Evolutionary conservation across 1,140 invertebrate species (phyloP).

Genomic region (Tetramorium simillimum): DNA sequence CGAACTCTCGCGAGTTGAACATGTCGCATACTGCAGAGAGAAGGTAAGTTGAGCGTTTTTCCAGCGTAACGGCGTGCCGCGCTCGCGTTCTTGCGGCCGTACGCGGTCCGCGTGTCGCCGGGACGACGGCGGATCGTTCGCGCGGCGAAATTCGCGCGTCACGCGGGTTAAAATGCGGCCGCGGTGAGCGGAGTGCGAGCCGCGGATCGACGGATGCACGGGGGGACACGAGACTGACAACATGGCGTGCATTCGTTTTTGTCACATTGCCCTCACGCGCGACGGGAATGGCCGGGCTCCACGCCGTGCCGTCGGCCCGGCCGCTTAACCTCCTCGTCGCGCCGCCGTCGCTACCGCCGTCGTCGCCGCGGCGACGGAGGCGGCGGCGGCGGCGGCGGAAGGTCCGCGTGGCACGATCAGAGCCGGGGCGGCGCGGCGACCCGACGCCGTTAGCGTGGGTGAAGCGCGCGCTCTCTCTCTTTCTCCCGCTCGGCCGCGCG

Average conservation of each 20-base stretch:
- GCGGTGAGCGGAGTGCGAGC: slow-evolving; percentile 47
- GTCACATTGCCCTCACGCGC: slow-evolving; percentile 73
- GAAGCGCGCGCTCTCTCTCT: neutral
- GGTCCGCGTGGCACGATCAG: no score
- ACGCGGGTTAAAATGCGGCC: slow-evolving; percentile 11
- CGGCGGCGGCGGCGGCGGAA: no score
- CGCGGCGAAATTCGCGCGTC: neutral
- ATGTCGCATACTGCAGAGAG: slow-evolving; percentile 91
- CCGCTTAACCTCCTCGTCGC: slow-evolving; percentile 35
- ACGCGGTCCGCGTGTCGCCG: neutral
- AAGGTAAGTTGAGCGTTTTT: slow-evolving; percentile 88
- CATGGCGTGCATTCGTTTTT: slow-evolving; percentile 88
- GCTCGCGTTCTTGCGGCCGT: slow-evolving; percentile 8
- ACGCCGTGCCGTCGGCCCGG: neutral
- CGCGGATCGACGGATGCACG: slow-evolving; percentile 76
- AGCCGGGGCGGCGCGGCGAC: neutral
- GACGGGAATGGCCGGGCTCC: slow-evolving; percentile 12
- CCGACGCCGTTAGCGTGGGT: neutral
- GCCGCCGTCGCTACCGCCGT: neutral
- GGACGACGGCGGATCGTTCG: neutral
- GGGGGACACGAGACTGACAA: slow-evolving; percentile 87
- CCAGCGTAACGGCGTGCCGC: slow-evolving; percentile 16
- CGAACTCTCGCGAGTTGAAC: slow-evolving; percentile 89
- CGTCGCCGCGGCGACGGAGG: neutral
- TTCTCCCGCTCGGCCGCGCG: no score